Percentiles rank a stretch among this genome's conserved stretches.
Conservation (phyloP, 2,888 invertebrate genomes). For the Anarsia innoxiella region DNA sequence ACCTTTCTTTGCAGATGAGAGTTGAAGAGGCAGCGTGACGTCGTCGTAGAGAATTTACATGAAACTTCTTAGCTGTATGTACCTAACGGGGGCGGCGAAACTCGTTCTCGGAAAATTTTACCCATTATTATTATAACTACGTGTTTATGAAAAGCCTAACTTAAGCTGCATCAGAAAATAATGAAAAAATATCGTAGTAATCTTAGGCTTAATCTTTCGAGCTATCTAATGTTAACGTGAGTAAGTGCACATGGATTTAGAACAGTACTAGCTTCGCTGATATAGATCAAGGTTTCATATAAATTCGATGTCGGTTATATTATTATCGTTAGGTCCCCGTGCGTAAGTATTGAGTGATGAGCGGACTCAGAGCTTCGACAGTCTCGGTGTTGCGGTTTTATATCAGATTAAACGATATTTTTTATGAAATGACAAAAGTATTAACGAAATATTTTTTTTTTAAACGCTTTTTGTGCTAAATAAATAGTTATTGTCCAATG, state of each 20-base stretch:
- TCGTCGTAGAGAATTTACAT: constrained; percentile 64
- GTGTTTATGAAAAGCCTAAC: constrained; percentile 70
- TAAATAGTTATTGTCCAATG: constrained; percentile 37
- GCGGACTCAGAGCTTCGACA: constrained; percentile 40
- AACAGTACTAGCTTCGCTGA: constrained; percentile 61
- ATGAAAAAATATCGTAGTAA: constrained; percentile 57
- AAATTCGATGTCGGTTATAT: constrained; percentile 49
- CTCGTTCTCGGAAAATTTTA: constrained; percentile 62
- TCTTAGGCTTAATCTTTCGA: constrained; percentile 67
- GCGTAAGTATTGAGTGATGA: constrained; percentile 57
- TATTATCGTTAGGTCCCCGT: constrained; percentile 43
- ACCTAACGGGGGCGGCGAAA: constrained; percentile 64
- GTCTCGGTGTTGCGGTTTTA: constrained; percentile 55
- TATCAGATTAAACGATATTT: constrained; percentile 51
- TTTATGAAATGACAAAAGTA: constrained; percentile 72
- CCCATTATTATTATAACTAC: constrained; percentile 61
- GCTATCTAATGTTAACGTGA: constrained; percentile 62
- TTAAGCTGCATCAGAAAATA: constrained; percentile 62
- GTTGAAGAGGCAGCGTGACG: constrained; percentile 70
- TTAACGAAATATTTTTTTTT: constrained; percentile 55
- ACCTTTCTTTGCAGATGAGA: constrained; percentile 69
- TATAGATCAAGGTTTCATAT: constrained; percentile 47
- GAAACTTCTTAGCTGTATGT: constrained; percentile 67
- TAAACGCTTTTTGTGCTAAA: constrained; percentile 41
- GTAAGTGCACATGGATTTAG: constrained; percentile 70